A percentile compares a stretch with the other conserved stretches of the same genome.
phyloP scores from a whole-genome alignment of 2,113 vertebrate species.

The Cochlearius cochlearius region DNA sequence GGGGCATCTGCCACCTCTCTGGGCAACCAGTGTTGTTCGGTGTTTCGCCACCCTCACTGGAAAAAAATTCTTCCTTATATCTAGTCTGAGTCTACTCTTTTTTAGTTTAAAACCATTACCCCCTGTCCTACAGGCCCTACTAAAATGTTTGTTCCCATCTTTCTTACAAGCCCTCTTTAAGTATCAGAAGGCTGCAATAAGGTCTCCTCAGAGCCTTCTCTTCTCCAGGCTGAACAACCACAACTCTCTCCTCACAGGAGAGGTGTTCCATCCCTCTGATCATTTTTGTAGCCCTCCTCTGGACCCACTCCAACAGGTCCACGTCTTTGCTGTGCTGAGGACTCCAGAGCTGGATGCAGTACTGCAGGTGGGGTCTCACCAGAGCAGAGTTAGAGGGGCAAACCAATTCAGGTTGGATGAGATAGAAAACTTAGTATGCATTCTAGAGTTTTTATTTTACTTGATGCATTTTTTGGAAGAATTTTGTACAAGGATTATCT shows the following conservation, averaged over 20 bases:
- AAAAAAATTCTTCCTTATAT: too few relatives aligned
- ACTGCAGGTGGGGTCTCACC: background rate
- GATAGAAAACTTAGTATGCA: background rate
- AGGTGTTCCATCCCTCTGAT: too few relatives aligned
- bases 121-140: too few relatives aligned
- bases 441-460: background rate
- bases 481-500: background rate
- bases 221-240: background rate
- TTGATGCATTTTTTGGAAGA: background rate
- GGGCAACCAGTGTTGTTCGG: background rate
- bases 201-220: background rate
- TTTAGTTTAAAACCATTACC: too few relatives aligned
- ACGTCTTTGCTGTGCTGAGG: background rate
- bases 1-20: background rate
- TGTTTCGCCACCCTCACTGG: background rate
- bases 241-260: too few relatives aligned
- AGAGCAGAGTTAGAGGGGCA: background rate
- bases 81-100: too few relatives aligned
- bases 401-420: background rate
- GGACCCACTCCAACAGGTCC: accelerated
- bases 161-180: background rate
- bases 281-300: background rate
- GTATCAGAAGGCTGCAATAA: accelerated
- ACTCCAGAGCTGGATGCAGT: background rate
- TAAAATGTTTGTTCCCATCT: background rate